Evolutionary conservation across 2,113 vertebrate species (phyloP), one percentile per base, ranked within the genome.

Genomic region (Pogonocichla stellata): DNA sequence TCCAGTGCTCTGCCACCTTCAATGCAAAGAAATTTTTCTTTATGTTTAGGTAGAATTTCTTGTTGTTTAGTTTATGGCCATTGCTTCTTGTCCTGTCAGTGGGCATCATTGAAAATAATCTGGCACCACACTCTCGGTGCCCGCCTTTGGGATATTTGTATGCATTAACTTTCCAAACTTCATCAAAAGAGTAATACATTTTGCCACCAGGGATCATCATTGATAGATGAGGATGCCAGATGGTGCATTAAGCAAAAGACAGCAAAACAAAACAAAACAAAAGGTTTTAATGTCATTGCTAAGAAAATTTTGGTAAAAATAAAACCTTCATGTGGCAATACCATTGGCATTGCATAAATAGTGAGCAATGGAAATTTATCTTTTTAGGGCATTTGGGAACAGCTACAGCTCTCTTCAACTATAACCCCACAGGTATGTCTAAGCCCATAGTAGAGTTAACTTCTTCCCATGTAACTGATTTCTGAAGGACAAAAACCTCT

Each of bases 371-470:
- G 11, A 66, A 86, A 62, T n/a, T 53, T 48, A 36, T 4, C 6
- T 33, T 19, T 62, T 53, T 20, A 26, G 12, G 20, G 4, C 3
- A 79, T 50, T 82, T 74, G 29, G 12, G 31, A 74, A 50, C 3
- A 10, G 20, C 16, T 54, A 23, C 4, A 64, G 23, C 2, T 57
- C 58, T 75, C 45, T 79, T 28, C 26, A 51, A 4, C 23, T 62
- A 24, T 66, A 75, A 42, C 10, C 2, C 53, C 6, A 7, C 28
- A 65, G 28, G 23, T 66, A 33, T 48, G 8, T 34, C 12, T 47
- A 71, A 66, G 31, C 4, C 11, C 8, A 28, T 12, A 42, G 9
- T 0, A 45, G 24, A 61, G 2, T 24, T 54, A 78, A 0, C 19
- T 36, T 74, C 36, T 66, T 80, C 26, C 23, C 10, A 48, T 22